A percentile compares a stretch with the other conserved stretches of the same genome.
These are phyloP conservation scores for Odontocolon sp. DNA, from an alignment of 2,888 invertebrate species.

Conservation along the genomic window DNA sequence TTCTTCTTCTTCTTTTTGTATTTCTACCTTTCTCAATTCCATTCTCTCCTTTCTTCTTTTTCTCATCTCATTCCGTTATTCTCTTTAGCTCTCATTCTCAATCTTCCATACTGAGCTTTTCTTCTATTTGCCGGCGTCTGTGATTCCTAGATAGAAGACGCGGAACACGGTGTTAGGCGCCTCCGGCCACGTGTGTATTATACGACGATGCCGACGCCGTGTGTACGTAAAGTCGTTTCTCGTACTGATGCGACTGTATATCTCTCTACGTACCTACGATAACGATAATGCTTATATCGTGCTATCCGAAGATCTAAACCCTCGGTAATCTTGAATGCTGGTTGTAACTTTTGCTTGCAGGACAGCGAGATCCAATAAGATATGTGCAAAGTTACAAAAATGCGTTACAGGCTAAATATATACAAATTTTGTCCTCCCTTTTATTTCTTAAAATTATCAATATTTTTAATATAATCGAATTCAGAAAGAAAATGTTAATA, in stretches of 20 bases:
- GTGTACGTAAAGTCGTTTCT: background rate
- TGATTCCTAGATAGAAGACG: conserved; percentile 53
- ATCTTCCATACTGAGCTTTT: conserved; percentile 34
- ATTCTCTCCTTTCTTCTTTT: conserved; percentile 48
- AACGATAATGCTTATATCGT: conserved; percentile 45
- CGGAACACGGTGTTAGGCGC: conserved; percentile 59
- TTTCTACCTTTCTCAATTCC: conserved; percentile 43
- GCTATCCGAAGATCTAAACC: conserved; percentile 19
- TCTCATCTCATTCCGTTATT: conserved; percentile 45
- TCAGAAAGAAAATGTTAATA: no score
- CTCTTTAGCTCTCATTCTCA: conserved; percentile 49
- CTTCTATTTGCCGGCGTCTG: conserved; percentile 26
- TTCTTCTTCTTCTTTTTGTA: conserved; percentile 25
- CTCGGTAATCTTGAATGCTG: conserved; percentile 9
- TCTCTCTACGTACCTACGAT: conserved; percentile 43
- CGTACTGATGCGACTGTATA: background rate
- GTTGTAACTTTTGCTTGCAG: background rate
- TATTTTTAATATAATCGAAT: no score
- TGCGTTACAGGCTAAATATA: background rate
- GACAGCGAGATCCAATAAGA: background rate
- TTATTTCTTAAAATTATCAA: no score
- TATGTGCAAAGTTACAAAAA: background rate
- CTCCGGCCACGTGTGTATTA: conserved; percentile 51
- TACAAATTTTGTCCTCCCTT: no score
- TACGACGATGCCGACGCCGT: conserved; percentile 34